Base-by-base conservation (phyloP, 2,888 invertebrate genomes). In the Morpho deidamia region DNA sequence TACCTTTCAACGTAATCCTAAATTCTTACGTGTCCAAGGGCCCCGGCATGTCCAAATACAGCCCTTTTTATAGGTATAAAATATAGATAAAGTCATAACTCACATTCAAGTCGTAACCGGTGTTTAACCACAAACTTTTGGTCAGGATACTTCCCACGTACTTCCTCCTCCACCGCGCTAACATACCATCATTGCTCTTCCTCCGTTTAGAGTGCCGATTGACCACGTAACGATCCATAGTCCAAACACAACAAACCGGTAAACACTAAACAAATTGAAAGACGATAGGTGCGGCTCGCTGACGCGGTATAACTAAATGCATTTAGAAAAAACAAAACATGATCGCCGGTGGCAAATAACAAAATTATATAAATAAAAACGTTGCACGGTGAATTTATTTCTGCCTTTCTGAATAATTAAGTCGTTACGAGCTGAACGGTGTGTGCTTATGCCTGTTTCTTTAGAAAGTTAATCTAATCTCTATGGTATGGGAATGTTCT, bases 91-190 rank as follows among this genome's bases (percentile, higher is more conserved):
- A 23, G 23, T 2, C 2, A 1, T 14, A 11, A 83, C 87, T 85
- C 61, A 88, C 88, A 60, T 83, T 78, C 57, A 89, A 75, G 68
- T 88, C 83, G 61, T 83, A 89, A 70, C 84, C 79, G 62, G 74
- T 83, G 38, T 76, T 81, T 38, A 83, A 68, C 87, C 88, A 87
- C 12, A 78, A 74, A 10, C 77, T 74, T 53, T 70, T 83, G 39
- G 67, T 75, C 59, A 87, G 70, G 51, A 81, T 70, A 51, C 76
- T 74, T 41, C 70, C 71, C 7, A 75, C 72, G 55, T 79, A 88
- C 67, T 84, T 87, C 63, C 70, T 79, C 46, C 77, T 72, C 86
- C 88, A 89, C 66, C 72, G 77, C 0, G 77, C 69, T 39, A 89
- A 68, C 40, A 88, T 69, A 67, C 88, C 86, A 65, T 81, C 84